Conservation (phyloP, 2,888 invertebrate genomes). For the Leptogaster cylindrica region DNA sequence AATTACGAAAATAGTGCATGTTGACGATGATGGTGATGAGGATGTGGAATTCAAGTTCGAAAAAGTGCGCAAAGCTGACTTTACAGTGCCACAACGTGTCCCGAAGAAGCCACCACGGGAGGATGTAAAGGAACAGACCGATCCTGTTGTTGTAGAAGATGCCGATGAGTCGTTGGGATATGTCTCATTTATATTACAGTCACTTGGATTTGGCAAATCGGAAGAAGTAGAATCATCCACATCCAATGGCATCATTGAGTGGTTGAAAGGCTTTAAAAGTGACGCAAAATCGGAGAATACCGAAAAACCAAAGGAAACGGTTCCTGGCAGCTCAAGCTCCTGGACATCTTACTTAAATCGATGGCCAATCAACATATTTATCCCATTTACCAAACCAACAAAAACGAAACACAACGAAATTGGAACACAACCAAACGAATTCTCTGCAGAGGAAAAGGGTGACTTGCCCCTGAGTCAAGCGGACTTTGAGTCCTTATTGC, state of each 20-base stretch:
- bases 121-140: slow-evolving; percentile 51
- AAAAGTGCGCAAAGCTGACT: slow-evolving; percentile 46
- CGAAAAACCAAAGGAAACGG: slow-evolving; percentile 30
- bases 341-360: slow-evolving; percentile 57
- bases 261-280: slow-evolving; percentile 54
- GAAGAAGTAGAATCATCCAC: background rate
- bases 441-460: background rate
- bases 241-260: slow-evolving; percentile 55
- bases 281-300: background rate
- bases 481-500: slow-evolving; percentile 68
- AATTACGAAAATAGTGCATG: slow-evolving; percentile 53
- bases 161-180: background rate
- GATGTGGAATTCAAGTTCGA: slow-evolving; percentile 44
- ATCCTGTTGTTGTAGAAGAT: slow-evolving; percentile 43
- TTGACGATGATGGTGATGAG: slow-evolving; percentile 51
- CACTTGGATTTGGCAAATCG: too few species aligned
- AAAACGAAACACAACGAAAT: background rate
- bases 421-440: background rate
- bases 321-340: slow-evolving; percentile 46
- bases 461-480: slow-evolving; percentile 53
- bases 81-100: slow-evolving; percentile 13
- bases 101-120: slow-evolving; percentile 43
- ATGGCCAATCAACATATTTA: slow-evolving; percentile 58
- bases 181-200: background rate
- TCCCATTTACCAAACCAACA: slow-evolving; percentile 52